phyloP scores from a whole-genome alignment of 2,888 invertebrate species.

The Nephrocerus scutellatus region DNA sequence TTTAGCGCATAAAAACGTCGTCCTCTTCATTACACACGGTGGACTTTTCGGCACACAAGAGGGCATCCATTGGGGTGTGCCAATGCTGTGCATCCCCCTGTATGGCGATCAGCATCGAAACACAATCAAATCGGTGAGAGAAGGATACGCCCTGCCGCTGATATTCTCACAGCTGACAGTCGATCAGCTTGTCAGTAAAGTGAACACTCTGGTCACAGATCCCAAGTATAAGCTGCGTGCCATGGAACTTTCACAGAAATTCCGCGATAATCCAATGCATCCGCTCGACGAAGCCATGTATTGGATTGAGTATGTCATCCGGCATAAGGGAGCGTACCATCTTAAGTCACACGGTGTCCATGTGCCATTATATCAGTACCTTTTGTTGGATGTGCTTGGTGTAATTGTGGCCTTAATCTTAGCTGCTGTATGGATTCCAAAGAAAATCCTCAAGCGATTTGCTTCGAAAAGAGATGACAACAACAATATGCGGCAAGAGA shows the following conservation, averaged over 20 bases:
- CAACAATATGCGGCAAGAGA: too few relatives aligned
- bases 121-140: conserved; percentile 39
- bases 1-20: conserved; percentile 46
- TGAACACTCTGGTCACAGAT: conserved; percentile 42
- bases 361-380: conserved; percentile 45
- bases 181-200: conserved; percentile 36
- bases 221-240: conserved; percentile 45
- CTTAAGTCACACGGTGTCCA: conserved; percentile 45
- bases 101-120: conserved; percentile 49
- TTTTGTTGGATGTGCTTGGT: conserved; percentile 51
- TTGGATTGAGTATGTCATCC: conserved; percentile 56
- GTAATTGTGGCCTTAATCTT: conserved; percentile 36
- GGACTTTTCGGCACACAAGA: conserved; percentile 48
- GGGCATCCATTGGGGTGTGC: conserved; percentile 46
- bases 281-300: conserved; percentile 55
- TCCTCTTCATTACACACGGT: conserved; percentile 49
- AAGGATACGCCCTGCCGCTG: conserved; percentile 44
- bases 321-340: conserved; percentile 45
- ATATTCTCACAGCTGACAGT: conserved; percentile 41
- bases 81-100: conserved; percentile 48
- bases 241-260: conserved; percentile 48
- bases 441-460: too few relatives aligned
- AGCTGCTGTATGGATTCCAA: conserved; percentile 30
- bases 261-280: conserved; percentile 52
- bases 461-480: too few relatives aligned